Evolutionary conservation across 2,888 invertebrate genomes (phyloP), one percentile per base, ranked within the genome.

Genomic region (Cataglyphis altisquamis): DNA sequence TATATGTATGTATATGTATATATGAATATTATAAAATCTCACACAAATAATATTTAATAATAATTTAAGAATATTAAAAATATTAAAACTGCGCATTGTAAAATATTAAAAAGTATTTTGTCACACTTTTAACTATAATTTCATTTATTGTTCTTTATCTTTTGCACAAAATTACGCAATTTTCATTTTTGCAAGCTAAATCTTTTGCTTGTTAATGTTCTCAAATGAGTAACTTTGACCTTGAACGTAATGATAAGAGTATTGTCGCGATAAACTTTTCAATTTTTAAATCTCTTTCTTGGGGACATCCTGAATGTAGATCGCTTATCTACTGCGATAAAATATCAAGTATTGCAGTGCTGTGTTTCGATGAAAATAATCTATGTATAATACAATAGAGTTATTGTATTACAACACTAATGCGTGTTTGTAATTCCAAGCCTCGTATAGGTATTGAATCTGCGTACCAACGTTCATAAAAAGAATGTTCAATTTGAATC

Each of bases 221-320:
- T 41, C n/a, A n/a, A 41, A 21, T 41, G 10, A 41, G 5, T 12
- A 3, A 45, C n/a, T 64, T 29, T 45, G 32, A 21, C n/a, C 32
- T 21, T 75, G 32, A 75, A 48, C 3, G 15, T 5, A 74, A 10
- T 52, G 75, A 77, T 77, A 77, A 78, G 39, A 78, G 41, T 67
- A 29, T 15, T 45, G 29, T 6, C 29, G n/a, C n/a, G 1, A 32
- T 8, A 15, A 32, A 4, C 1, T 64, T 60, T 29, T 39, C 8
- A 3, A 8, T 25, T 21, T 21, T 74, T 29, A 25, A 39, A 72
- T 18, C n/a, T 45, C n/a, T 52, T 52, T 52, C 48, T 52, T 52
- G 2, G 1, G 8, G 52, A n/a, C 52, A 52, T 52, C 52, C n/a
- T 52, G 52, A n/a, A 52, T 45, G 3, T 45, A 18, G 9, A 77